Base-by-base conservation (phyloP, 2,113 vertebrate genomes). In the Lota lota region DNA sequence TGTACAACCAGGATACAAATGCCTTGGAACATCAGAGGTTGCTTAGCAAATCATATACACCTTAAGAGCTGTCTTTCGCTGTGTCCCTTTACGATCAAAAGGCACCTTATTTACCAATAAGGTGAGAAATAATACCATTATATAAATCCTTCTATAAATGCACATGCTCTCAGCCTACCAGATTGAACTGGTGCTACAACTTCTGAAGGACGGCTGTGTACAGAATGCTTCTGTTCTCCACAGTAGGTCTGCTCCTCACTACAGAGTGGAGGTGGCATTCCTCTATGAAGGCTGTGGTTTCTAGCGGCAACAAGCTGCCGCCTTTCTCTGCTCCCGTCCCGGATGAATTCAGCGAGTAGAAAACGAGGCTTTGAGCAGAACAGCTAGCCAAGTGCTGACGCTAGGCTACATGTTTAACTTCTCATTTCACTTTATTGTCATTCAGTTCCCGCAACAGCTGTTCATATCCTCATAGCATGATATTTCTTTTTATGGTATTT, bases 241-340 rank as follows among this genome's bases (percentile, higher is more conserved):
- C 57, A 65, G 61, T 62, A 64, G 64, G 53, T 64, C 22, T 28
- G 72, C 57, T 59, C 83, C 77, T 83, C 84, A 77, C 77, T 67
- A 56, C 61, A 81, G 74, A 79, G 73, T 68, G 78, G 86, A 86
- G 85, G 85, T 86, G 83, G 75, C 80, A 88, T 89, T 86, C 82
- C 82, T 87, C 67, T 74, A 28, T 73, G 80, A 82, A 85, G 76
- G 70, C 83, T 83, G 73, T 63, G 65, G 86, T 87, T 81, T 83
- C 82, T 72, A 69, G 51, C 82, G 75, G 83, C 86, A 88, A 88
- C 86, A 2, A 60, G 78, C 75, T 82, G 76, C 80, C 74, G 76
- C 67, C 75, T 85, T 72, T 68, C 77, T 81, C 69, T 67, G 77
- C 73, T 76, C 65, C 65, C 67, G 72, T 75, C 81, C 76, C 75